Percentiles rank a stretch among this genome's conserved stretches.
Conservation (phyloP, 1,140 invertebrate species). For the Planococcus citri region DNA sequence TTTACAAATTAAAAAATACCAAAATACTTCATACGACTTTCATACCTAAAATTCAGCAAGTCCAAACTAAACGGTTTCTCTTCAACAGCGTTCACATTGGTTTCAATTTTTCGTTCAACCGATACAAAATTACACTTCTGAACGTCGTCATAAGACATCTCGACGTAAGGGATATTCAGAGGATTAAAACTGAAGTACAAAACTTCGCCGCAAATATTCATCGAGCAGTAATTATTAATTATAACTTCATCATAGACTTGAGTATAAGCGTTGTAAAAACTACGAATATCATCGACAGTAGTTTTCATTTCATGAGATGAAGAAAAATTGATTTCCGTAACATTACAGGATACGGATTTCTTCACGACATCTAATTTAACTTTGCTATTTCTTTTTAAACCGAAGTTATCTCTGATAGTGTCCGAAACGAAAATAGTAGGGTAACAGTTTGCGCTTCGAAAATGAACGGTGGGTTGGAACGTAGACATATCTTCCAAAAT, state of each 20-base stretch:
- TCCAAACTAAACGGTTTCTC: not conserved
- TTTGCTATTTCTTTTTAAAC: conserved; percentile 18
- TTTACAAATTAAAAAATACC: too few relatives aligned
- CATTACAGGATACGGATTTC: too few relatives aligned
- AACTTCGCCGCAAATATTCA: not conserved
- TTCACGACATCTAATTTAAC: conserved; percentile 19
- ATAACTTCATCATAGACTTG: not conserved
- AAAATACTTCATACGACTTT: not conserved
- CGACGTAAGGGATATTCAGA: not conserved
- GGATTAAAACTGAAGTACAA: conserved; percentile 1
- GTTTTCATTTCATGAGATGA: too few relatives aligned
- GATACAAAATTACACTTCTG: not conserved
- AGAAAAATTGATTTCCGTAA: conserved; percentile 1
- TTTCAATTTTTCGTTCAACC: not conserved
- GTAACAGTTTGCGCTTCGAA: conserved; percentile 1
- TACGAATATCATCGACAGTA: too few relatives aligned
- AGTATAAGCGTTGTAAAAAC: too few relatives aligned
- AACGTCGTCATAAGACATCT: not conserved
- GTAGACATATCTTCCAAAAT: conserved; percentile 8
- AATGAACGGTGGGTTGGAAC: not conserved
- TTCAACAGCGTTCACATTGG: not conserved
- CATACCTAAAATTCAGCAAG: not conserved
- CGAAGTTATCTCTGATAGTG: conserved; percentile 15
- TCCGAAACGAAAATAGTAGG: conserved; percentile 22
- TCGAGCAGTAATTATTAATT: not conserved